phyloP scores from a whole-genome alignment of 1,140 invertebrate genomes.

The Drosophila tropicalis region DNA sequence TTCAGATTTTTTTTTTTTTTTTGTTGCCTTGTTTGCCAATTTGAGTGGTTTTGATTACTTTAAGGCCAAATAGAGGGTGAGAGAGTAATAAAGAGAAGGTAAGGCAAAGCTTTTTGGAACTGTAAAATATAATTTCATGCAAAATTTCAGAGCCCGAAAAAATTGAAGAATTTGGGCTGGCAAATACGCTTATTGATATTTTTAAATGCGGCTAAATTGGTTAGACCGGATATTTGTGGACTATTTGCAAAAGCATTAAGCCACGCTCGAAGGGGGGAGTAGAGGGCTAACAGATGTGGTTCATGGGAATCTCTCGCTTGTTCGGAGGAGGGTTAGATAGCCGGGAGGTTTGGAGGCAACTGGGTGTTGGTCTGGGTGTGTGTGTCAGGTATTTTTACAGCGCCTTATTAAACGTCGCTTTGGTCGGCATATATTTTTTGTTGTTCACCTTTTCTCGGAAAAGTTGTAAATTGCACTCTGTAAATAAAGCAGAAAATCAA shows the following conservation, averaged over 20 bases:
- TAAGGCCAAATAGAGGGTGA: slow-evolving; percentile 36
- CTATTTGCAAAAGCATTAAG: slow-evolving; percentile 75
- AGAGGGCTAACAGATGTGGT: not conserved
- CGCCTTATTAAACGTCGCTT: slow-evolving; percentile 53
- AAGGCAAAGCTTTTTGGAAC: slow-evolving; percentile 12
- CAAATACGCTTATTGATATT: slow-evolving; percentile 65
- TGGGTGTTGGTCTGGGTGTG: slow-evolving; percentile 12
- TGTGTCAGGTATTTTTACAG: slow-evolving; percentile 44
- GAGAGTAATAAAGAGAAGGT: not conserved
- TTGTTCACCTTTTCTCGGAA: slow-evolving; percentile 63
- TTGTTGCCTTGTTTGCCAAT: slow-evolving; percentile 58
- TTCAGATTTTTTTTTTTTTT: slow-evolving; percentile 10
- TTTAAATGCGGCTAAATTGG: slow-evolving; percentile 56
- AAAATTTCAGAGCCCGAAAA: slow-evolving; percentile 25
- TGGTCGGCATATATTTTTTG: slow-evolving; percentile 58
- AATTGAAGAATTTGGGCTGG: slow-evolving; percentile 34
- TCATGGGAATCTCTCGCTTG: slow-evolving; percentile 36
- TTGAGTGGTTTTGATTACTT: slow-evolving; percentile 72
- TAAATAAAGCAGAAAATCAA: slow-evolving; percentile 66
- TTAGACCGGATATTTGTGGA: slow-evolving; percentile 71
- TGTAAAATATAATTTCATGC: slow-evolving; percentile 63
- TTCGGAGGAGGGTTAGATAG: slow-evolving; percentile 9
- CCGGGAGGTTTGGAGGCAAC: not conserved
- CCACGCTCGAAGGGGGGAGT: not conserved
- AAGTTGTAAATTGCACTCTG: slow-evolving; percentile 77